Percentiles rank a stretch among this genome's conserved stretches.
These are phyloP conservation scores for Agriopis marginaria DNA, from an alignment of 2,888 invertebrate species.

Conservation along the genomic window DNA sequence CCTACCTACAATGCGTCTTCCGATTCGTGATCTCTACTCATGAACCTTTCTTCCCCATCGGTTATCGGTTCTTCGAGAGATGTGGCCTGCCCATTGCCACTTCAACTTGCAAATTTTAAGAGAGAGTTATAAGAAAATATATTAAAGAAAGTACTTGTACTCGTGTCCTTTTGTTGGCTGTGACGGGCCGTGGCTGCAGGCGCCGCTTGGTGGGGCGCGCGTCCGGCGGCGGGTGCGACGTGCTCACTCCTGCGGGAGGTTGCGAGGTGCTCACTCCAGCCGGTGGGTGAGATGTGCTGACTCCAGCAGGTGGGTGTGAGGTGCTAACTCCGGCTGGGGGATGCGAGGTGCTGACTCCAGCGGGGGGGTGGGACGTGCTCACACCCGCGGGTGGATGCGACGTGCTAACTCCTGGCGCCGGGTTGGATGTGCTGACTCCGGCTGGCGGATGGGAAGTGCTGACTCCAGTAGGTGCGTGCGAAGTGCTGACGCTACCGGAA, in stretches of 20 bases:
- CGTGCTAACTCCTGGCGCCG: slow-evolving; percentile 60
- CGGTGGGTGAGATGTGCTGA: slow-evolving; percentile 51
- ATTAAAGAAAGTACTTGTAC: slow-evolving; percentile 73
- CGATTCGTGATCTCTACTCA: too few relatives aligned
- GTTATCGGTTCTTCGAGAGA: too few relatives aligned
- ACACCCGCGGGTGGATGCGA: slow-evolving; percentile 58
- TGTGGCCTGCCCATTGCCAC: too few relatives aligned
- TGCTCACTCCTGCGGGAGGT: slow-evolving; percentile 60
- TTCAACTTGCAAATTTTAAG: too few relatives aligned
- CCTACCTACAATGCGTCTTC: too few relatives aligned
- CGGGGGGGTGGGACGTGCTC: slow-evolving; percentile 54
- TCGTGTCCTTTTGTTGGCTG: slow-evolving; percentile 85
- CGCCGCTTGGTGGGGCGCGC: slow-evolving; percentile 74
- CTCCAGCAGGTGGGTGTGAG: slow-evolving; percentile 49
- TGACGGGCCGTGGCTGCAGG: slow-evolving; percentile 73
- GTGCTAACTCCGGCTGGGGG: slow-evolving; percentile 57
- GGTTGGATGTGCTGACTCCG: slow-evolving; percentile 37
- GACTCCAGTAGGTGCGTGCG: slow-evolving; percentile 55
- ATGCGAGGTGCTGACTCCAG: slow-evolving; percentile 59
- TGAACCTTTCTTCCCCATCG: too few relatives aligned
- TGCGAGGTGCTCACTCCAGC: slow-evolving; percentile 62
- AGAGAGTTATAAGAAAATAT: background rate
- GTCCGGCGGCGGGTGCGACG: slow-evolving; percentile 72
- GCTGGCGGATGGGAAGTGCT: slow-evolving; percentile 43
- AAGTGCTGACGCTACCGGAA: slow-evolving; percentile 62